Conservation (phyloP, 2,113 vertebrate species). For the Phrynosoma platyrhinos region DNA sequence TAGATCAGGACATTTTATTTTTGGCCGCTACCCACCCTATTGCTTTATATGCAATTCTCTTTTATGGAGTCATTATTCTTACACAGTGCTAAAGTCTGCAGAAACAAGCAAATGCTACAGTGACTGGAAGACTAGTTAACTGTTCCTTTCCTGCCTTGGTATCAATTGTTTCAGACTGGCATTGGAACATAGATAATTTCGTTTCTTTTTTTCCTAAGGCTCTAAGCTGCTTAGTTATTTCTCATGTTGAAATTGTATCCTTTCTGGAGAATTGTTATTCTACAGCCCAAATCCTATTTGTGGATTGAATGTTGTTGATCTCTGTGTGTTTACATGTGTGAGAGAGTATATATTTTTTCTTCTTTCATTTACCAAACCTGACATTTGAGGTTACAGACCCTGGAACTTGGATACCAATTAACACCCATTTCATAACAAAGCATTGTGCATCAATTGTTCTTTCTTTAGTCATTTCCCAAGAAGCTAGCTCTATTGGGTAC, state of each 20-base stretch:
- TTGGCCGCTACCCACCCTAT: background rate
- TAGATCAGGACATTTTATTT: background rate
- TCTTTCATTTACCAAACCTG: slow-evolving; percentile 25
- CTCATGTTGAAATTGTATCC: background rate
- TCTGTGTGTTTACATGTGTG: too few relatives aligned
- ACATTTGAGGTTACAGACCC: background rate
- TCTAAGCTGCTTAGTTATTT: background rate
- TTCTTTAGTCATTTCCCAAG: background rate
- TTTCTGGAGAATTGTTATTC: background rate
- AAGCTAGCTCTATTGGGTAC: background rate
- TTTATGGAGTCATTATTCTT: background rate
- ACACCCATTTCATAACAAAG: background rate
- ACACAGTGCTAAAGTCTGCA: background rate
- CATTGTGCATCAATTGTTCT: background rate
- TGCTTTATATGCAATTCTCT: slow-evolving; percentile 18
- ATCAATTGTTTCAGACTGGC: slow-evolving; percentile 15
- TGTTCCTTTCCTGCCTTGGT: background rate
- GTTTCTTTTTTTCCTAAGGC: slow-evolving; percentile 3
- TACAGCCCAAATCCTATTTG: slow-evolving; percentile 11
- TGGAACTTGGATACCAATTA: background rate
- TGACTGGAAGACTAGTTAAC: slow-evolving; percentile 5
- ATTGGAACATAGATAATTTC: background rate
- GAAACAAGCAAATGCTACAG: background rate
- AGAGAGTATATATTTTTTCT: background rate
- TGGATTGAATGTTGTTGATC: background rate